These are phyloP conservation scores for Strigamia maritima DNA, from an alignment of 2,888 invertebrate species.

Conservation along the genomic window DNA sequence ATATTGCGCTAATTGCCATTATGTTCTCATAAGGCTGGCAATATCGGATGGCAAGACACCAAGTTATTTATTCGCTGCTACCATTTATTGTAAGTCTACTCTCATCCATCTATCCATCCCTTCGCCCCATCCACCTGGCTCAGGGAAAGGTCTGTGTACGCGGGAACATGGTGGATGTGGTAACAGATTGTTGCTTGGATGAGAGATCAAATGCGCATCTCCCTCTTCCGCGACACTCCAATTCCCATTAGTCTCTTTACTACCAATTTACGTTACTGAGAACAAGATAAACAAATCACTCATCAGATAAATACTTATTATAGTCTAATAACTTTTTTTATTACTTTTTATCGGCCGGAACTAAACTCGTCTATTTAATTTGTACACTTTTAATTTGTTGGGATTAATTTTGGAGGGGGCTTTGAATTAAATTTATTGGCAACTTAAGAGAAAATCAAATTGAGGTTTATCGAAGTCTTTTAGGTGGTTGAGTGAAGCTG, in stretches of 20 bases:
- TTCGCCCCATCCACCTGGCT: slow-evolving; percentile 37
- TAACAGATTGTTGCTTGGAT: slow-evolving; percentile 38
- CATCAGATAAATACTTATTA: not conserved
- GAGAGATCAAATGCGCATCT: slow-evolving; percentile 37
- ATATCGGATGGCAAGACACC: slow-evolving; percentile 38
- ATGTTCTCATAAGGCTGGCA: slow-evolving; percentile 39
- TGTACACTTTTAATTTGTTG: too few species aligned
- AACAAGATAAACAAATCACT: slow-evolving; percentile 12
- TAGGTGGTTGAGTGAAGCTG: slow-evolving; percentile 4
- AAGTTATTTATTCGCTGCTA: slow-evolving; percentile 39
- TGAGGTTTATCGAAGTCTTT: slow-evolving; percentile 22
- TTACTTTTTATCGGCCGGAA: not conserved
- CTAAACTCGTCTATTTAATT: too few species aligned
- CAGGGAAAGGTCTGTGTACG: slow-evolving; percentile 31
- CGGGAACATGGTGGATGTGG: slow-evolving; percentile 31
- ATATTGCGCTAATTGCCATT: slow-evolving; percentile 40
- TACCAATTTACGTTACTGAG: slow-evolving; percentile 1
- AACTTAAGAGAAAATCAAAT: not conserved
- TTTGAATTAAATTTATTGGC: not conserved
- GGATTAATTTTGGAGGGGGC: not conserved
- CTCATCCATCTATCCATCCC: slow-evolving; percentile 11
- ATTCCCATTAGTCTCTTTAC: slow-evolving; percentile 34
- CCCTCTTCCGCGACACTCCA: slow-evolving; percentile 9
- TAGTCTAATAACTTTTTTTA: not conserved
- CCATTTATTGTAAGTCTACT: slow-evolving; percentile 36